Conservation (phyloP, 2,888 invertebrate genomes). For the Periphyllus acericola region DNA sequence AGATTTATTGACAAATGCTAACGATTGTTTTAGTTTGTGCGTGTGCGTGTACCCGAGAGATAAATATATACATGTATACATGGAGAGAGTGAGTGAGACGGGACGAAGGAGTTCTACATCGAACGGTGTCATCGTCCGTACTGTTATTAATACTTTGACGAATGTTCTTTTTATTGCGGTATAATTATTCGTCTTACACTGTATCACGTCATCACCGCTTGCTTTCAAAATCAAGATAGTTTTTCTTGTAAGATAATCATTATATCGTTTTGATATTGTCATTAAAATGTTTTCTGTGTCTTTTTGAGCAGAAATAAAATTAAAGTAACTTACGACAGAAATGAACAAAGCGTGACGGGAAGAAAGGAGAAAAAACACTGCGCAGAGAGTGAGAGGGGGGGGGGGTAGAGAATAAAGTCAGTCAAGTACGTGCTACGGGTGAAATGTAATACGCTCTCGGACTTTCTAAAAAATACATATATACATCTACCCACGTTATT, state of each 20-base stretch:
- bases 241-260: no score
- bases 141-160: slow-evolving; percentile 20
- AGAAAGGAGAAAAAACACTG: no score
- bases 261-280: neutral
- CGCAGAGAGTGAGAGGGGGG: neutral
- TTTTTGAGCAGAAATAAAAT: neutral
- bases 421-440: slow-evolving; percentile 1
- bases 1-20: slow-evolving; percentile 3
- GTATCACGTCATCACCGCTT: neutral
- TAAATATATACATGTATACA: neutral
- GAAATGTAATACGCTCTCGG: slow-evolving; percentile 8
- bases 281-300: neutral
- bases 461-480: slow-evolving; percentile 20
- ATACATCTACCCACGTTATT: neutral
- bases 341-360: no score
- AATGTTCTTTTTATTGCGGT: neutral
- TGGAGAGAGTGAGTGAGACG: neutral
- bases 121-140: neutral
- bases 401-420: neutral
- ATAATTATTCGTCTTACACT: neutral
- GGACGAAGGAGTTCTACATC: neutral
- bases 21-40: slow-evolving; percentile 21
- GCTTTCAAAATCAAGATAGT: no score
- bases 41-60: neutral
- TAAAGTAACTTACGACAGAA: neutral